A percentile compares a stretch with the other conserved stretches of the same genome.
Evolutionary conservation across 23 tunicate genomes (phyloP).

Genomic region (Styela plicata): DNA sequence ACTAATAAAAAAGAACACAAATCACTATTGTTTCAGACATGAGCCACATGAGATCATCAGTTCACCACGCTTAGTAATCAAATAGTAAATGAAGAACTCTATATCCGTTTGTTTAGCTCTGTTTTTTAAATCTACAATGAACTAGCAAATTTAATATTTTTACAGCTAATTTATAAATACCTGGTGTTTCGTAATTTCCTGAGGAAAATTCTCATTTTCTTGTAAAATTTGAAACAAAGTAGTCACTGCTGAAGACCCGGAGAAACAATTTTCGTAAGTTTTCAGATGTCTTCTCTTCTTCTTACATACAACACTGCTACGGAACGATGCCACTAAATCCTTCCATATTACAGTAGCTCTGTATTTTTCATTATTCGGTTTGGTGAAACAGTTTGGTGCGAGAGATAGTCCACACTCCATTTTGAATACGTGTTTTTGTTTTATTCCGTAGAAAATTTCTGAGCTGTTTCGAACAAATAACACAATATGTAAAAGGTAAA

Average conservation of each 20-base stretch:
- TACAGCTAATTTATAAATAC: background rate
- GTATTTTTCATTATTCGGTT: background rate
- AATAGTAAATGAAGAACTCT: no score
- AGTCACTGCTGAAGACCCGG: slow-evolving; percentile 3
- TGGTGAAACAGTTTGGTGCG: background rate
- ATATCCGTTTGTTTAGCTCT: no score
- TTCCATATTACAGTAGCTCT: slow-evolving; percentile 7
- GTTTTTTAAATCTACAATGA: no score
- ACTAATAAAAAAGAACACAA: no score
- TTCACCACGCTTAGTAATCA: no score
- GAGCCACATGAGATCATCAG: no score
- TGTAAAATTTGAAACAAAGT: background rate
- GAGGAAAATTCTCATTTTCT: background rate
- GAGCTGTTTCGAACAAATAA: no score
- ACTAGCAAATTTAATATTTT: no score
- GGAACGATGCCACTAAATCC: background rate
- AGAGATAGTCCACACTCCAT: background rate
- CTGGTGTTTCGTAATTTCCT: background rate
- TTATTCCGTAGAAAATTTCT: no score
- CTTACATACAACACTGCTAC: background rate
- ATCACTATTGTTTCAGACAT: no score
- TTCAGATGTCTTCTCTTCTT: slow-evolving; percentile 7
- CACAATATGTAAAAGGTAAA: no score
- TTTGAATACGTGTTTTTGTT: no score
- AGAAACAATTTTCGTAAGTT: slow-evolving; percentile 1